Evolutionary conservation across 2,113 vertebrate genomes (phyloP).

Genomic region (Alosa alosa): DNA sequence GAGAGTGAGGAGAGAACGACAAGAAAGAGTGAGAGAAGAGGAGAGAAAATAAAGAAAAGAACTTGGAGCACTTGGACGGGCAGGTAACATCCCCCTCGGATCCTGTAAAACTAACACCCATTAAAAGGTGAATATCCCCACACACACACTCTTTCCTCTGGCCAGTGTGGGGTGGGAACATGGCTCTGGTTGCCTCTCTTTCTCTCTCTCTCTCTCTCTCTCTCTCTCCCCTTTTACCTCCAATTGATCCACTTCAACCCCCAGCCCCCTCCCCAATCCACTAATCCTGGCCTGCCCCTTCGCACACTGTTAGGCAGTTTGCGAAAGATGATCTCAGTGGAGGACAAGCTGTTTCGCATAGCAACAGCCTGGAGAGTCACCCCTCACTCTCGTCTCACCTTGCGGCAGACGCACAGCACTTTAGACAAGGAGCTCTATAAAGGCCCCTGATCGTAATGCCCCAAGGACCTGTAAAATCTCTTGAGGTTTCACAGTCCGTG

Average conservation of each 20-base stretch:
- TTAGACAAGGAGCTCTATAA: not conserved
- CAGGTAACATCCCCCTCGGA: conserved; percentile 26
- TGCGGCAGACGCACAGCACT: not conserved
- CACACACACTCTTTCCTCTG: not conserved
- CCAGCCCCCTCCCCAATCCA: not conserved
- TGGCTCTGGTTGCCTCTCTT: not conserved
- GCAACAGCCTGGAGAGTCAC: not conserved
- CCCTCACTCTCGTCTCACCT: not conserved
- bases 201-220: not conserved
- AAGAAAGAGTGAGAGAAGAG: not conserved
- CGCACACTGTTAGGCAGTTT: not conserved
- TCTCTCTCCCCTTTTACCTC: not conserved
- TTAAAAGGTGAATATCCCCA: conserved; percentile 28
- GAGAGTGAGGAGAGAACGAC: not conserved
- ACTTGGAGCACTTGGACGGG: conserved; percentile 11
- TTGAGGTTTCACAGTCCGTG: not conserved
- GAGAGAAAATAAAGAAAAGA: not conserved
- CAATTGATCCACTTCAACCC: not conserved
- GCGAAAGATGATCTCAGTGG: not conserved
- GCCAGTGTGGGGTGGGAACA: not conserved
- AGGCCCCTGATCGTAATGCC: not conserved
- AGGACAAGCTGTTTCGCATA: not conserved
- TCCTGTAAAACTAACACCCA: conserved; percentile 40
- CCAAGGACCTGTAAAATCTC: not conserved
- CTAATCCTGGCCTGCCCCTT: not conserved